Percentiles rank a stretch among this genome's conserved stretches.
These are phyloP conservation scores for Rhagoletis zephyria DNA, from an alignment of 1,140 invertebrate genomes.

Conservation along the genomic window DNA sequence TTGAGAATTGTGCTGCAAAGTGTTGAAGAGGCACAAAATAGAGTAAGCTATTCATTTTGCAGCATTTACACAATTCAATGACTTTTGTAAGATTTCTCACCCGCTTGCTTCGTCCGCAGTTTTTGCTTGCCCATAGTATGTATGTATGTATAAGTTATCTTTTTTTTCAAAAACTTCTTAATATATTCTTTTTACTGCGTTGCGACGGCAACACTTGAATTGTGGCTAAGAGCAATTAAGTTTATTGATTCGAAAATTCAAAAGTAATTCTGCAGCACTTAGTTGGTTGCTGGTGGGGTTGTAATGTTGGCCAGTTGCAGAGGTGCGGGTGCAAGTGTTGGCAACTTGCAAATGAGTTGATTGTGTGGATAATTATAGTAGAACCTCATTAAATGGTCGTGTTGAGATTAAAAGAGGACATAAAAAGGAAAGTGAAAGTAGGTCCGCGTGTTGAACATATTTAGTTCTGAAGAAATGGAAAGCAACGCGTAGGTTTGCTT, in stretches of 20 bases:
- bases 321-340: neutral
- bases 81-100: neutral
- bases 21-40: neutral
- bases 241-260: constrained; percentile 51
- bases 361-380: constrained; percentile 49
- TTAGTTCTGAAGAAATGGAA: neutral
- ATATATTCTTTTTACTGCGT: neutral
- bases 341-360: constrained; percentile 37
- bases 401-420: neutral
- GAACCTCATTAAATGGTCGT: constrained; percentile 31
- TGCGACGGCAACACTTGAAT: constrained; percentile 18
- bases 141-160: neutral
- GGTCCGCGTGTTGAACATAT: neutral
- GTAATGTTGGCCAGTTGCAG: neutral
- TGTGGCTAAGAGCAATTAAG: constrained; percentile 40
- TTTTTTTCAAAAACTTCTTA: neutral
- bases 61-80: neutral
- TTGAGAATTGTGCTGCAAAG: neutral
- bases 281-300: neutral
- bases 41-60: neutral
- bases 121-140: neutral
- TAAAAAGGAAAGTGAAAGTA: neutral
- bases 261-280: constrained; percentile 43
- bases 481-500: neutral
- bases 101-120: neutral